Percentiles rank a stretch among this genome's conserved stretches.
phyloP scores from a whole-genome alignment of 2,888 invertebrate species.

The Escarpia spicata region DNA sequence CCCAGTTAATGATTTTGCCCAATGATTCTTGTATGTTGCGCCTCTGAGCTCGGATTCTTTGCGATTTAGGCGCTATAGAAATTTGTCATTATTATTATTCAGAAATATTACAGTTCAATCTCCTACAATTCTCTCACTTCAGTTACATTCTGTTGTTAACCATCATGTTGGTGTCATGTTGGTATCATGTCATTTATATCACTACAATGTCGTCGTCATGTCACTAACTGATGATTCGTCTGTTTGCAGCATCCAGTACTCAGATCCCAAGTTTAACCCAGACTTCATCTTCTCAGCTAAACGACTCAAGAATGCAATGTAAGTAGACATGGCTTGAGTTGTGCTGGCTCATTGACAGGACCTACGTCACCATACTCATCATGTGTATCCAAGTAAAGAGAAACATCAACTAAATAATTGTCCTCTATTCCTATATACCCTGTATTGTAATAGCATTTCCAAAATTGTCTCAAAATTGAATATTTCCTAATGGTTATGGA shows the following conservation, averaged over 20 bases:
- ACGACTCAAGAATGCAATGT: conserved; percentile 69
- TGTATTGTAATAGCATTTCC: too few relatives aligned
- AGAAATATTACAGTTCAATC: neutral
- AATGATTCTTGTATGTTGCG: too few relatives aligned
- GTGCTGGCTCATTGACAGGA: neutral
- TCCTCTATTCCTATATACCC: neutral
- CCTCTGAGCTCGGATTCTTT: too few relatives aligned
- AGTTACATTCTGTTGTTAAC: neutral
- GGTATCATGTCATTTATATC: neutral
- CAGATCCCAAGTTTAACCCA: conserved; percentile 81
- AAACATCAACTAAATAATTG: neutral
- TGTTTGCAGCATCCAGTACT: conserved; percentile 73
- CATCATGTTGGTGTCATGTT: neutral
- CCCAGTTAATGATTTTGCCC: too few relatives aligned
- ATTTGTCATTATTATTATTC: too few relatives aligned
- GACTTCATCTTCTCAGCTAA: conserved; percentile 83
- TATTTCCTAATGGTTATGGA: too few relatives aligned
- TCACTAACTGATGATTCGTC: neutral
- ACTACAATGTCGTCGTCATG: neutral
- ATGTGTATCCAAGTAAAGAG: neutral
- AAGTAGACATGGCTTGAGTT: conserved; percentile 37
- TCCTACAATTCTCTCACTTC: neutral
- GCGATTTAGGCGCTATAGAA: too few relatives aligned
- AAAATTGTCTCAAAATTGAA: too few relatives aligned
- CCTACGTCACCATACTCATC: neutral